Percentiles rank a stretch among this genome's conserved stretches.
Conservation (phyloP, 2,888 invertebrate genomes). For the Malachius bipustulatus region DNA sequence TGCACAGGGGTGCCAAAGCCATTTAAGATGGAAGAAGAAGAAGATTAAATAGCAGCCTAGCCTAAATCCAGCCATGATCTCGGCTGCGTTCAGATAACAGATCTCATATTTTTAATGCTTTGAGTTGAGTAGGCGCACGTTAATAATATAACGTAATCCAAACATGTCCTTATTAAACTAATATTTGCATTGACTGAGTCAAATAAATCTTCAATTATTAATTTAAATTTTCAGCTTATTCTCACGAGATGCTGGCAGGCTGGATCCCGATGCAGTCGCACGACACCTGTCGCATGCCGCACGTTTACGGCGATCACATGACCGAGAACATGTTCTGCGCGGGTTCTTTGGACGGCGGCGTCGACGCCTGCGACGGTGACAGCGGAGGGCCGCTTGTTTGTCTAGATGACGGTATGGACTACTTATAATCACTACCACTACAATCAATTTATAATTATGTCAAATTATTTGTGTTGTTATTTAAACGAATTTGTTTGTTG, state of each 20-base stretch:
- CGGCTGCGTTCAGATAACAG: too few species aligned
- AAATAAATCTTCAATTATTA: too few species aligned
- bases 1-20: too few species aligned
- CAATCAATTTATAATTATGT: slow-evolving; percentile 4
- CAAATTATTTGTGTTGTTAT: slow-evolving; percentile 4
- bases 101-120: too few species aligned
- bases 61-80: too few species aligned
- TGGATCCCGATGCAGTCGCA: slow-evolving; percentile 55
- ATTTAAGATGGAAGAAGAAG: too few species aligned
- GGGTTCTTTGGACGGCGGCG: slow-evolving; percentile 60
- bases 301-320: slow-evolving; percentile 54
- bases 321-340: slow-evolving; percentile 71
- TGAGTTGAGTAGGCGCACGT: too few species aligned
- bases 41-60: too few species aligned
- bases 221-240: slow-evolving; percentile 46
- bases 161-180: too few species aligned
- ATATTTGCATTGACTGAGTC: too few species aligned
- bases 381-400: slow-evolving; percentile 77
- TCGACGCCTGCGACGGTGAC: slow-evolving; percentile 74
- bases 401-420: slow-evolving; percentile 43
- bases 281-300: slow-evolving; percentile 49
- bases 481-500: slow-evolving; percentile 13
- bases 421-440: neutral
- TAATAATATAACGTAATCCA: too few species aligned
- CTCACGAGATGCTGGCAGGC: slow-evolving; percentile 53